These are phyloP conservation scores for Dasysyrphus tricinctus DNA, from an alignment of 2,888 invertebrate species.

Conservation along the genomic window DNA sequence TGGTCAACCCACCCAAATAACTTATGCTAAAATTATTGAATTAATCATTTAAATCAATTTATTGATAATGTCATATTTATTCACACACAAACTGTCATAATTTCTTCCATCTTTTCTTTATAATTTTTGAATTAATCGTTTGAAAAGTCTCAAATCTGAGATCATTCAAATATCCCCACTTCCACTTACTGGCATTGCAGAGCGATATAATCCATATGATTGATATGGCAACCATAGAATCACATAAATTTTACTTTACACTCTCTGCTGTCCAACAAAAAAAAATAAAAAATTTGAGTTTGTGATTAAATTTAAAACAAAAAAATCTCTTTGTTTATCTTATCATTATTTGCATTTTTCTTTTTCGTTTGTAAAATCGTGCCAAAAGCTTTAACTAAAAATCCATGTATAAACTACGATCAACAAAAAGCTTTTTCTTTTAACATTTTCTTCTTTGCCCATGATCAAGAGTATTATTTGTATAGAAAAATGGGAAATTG, in stretches of 20 bases:
- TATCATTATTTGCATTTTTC: conserved; percentile 27
- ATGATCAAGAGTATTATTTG: conserved; percentile 30
- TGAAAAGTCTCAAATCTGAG: too few species aligned
- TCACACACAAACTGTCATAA: too few species aligned
- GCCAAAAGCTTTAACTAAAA: conserved; percentile 45
- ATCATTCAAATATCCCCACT: too few species aligned
- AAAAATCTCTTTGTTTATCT: conserved; percentile 54
- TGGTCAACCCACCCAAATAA: background rate
- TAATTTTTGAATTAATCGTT: too few species aligned
- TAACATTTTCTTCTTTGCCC: background rate
- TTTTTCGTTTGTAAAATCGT: conserved; percentile 39
- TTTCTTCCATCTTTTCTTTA: too few species aligned
- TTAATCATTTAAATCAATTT: too few species aligned
- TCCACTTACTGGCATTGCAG: too few species aligned
- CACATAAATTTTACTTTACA: background rate
- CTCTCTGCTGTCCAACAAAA: background rate
- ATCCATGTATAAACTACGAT: background rate
- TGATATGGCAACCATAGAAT: too few species aligned
- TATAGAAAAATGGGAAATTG: conserved; percentile 71
- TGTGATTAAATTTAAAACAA: background rate
- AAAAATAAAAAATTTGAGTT: too few species aligned
- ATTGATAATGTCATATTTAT: too few species aligned
- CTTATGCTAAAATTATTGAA: too few species aligned
- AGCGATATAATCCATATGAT: too few species aligned
- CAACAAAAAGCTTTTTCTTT: conserved; percentile 17